Conservation (phyloP, 35 echinoderm and acorn worm genomes). For the Apostichopus parvimensis region DNA sequence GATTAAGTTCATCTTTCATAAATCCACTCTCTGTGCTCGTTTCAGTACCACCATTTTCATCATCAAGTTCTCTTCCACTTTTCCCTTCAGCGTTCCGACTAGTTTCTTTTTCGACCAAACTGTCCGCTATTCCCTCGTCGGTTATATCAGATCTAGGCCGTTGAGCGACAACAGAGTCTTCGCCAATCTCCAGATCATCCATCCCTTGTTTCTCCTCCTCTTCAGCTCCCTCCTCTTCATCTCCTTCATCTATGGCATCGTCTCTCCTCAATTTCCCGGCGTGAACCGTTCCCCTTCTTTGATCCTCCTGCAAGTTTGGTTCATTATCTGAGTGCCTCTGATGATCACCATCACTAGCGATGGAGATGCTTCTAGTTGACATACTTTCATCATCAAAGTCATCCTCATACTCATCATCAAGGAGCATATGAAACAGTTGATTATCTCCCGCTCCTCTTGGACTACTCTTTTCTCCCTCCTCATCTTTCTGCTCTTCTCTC, state of each 20-base stretch:
- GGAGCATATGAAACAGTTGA: constrained; percentile 11
- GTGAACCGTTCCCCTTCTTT: background rate
- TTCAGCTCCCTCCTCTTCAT: background rate
- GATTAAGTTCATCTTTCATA: background rate
- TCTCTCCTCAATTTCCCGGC: background rate
- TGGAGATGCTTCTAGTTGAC: background rate
- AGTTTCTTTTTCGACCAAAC: background rate
- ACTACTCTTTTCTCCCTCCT: no score
- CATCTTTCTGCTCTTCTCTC: background rate
- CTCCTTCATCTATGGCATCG: background rate
- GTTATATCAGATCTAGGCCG: background rate
- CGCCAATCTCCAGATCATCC: background rate
- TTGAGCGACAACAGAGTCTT: no score
- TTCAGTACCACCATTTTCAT: background rate
- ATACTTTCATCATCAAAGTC: constrained; percentile 14
- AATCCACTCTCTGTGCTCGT: background rate
- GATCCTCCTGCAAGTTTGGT: background rate
- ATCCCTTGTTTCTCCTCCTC: background rate
- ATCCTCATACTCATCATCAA: constrained; percentile 23
- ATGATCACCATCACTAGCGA: background rate
- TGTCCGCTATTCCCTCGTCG: background rate
- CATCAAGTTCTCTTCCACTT: background rate
- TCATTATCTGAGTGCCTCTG: background rate
- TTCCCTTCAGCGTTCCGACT: no score
- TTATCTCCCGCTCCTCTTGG: background rate